Base-by-base conservation (phyloP, 2,888 invertebrate genomes). In the Podotricha telesiphe region DNA sequence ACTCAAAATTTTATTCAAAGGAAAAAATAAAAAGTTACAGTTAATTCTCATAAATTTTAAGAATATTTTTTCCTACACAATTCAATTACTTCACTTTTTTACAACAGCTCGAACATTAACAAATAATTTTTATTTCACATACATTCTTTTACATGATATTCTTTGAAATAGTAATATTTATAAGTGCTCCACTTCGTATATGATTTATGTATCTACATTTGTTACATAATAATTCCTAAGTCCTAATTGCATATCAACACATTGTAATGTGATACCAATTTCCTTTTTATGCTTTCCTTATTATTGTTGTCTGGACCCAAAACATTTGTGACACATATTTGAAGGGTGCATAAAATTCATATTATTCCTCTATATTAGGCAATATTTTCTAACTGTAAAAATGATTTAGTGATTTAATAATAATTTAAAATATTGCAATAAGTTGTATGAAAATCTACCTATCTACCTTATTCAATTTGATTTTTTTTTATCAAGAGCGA, bases 181-280 rank as follows among this genome's bases (percentile, higher is more conserved):
- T 22, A 17, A 28, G 22, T 45, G 11, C 45, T 45, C 37, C 19
- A 62, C 15, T 50, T 19, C 28, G 22, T 7, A 53, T 53, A 20
- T 45, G 6, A 10, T 15, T 34, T 6, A 28, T 19, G 51, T 53
- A 40, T 58, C 20, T 45, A 53, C 53, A 45, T n/a, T 17, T 61
- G 65, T 68, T 68, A 61, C 48, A 56, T 61, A 67, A 67, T 61
- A 34, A n/a, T n/a, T n/a, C n/a, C n/a, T n/a, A 42, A 65, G 65
- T 65, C 56, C 71, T 71, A 71, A 68, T 71, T 71, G 17, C 50
- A 71, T 71, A 71, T 71, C 68, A 58, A 61, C 48, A 34, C 50
- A 56, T n/a, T 65, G 51, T 34, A 59, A 68, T 34, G 20, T 62
- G 56, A 48, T 68, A 71, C 40, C 56, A 42, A 51, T 65, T 56